These are phyloP conservation scores for Nasonia oneida DNA, from an alignment of 2,888 invertebrate genomes.

Conservation along the genomic window DNA sequence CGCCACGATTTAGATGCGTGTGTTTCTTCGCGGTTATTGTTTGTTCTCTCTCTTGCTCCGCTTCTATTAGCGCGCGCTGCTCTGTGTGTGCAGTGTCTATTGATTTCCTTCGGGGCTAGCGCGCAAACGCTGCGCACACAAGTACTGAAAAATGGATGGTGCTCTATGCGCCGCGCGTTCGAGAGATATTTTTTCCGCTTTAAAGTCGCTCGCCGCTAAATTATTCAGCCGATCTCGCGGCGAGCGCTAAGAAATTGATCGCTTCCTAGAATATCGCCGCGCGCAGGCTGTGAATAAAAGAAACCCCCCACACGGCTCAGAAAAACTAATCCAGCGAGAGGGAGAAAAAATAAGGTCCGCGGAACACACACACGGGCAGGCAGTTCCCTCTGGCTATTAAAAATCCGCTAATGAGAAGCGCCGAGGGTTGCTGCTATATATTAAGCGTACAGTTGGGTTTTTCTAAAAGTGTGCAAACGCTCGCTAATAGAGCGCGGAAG, in stretches of 20 bases:
- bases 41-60: not conserved
- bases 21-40: not conserved
- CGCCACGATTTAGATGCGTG: not conserved
- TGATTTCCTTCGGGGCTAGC: conserved; percentile 16
- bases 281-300: not conserved
- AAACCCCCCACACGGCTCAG: not conserved
- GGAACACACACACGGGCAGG: not conserved
- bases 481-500: conserved; percentile 63
- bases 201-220: not conserved
- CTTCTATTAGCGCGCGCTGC: not conserved
- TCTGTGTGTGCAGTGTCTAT: not conserved
- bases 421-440: not conserved
- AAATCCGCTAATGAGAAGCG: conserved; percentile 58
- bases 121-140: not conserved
- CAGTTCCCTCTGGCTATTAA: conserved; percentile 29
- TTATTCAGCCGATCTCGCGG: not conserved
- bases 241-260: not conserved
- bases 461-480: conserved; percentile 57
- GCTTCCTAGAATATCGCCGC: not conserved
- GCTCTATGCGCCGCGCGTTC: not conserved
- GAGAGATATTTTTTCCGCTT: not conserved
- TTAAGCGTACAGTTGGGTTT: conserved; percentile 31
- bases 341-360: conserved; percentile 4
- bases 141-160: not conserved
- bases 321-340: not conserved